phyloP scores from a whole-genome alignment of 1,140 invertebrate genomes.

The Nilaparvata lugens region DNA sequence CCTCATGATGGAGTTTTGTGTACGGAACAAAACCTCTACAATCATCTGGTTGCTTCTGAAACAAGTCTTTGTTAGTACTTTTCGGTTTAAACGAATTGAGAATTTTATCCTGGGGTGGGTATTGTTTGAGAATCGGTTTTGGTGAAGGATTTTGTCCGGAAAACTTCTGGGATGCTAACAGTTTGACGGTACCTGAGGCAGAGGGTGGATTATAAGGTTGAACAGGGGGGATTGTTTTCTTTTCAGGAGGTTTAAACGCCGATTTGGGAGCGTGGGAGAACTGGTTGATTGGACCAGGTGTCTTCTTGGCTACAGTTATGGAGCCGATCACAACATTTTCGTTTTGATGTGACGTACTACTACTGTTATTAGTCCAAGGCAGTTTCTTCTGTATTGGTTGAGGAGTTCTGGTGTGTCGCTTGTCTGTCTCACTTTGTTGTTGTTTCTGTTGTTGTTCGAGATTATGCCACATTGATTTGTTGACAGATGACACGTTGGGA shows the following conservation, averaged over 20 bases:
- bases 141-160: conserved; percentile 14
- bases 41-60: neutral
- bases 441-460: conserved; percentile 2
- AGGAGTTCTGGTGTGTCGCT: conserved; percentile 8
- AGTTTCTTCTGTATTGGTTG: conserved; percentile 27
- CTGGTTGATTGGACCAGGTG: conserved; percentile 45
- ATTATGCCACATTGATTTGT: conserved; percentile 21
- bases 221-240: conserved; percentile 35
- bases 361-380: conserved; percentile 28
- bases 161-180: conserved; percentile 28
- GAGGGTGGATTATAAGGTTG: conserved; percentile 40
- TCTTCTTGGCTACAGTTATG: conserved; percentile 36
- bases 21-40: neutral
- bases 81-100: conserved; percentile 5
- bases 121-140: conserved; percentile 17
- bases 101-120: conserved; percentile 7
- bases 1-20: neutral
- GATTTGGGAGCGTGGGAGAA: conserved; percentile 63
- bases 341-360: conserved; percentile 21
- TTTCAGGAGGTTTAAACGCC: conserved; percentile 50
- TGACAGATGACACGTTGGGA: neutral
- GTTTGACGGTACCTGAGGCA: conserved; percentile 31
- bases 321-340: conserved; percentile 34
- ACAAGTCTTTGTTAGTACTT: conserved; percentile 1
- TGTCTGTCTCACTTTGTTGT: neutral